A percentile compares a stretch with the other conserved stretches of the same genome.
phyloP scores from a whole-genome alignment of 1,140 invertebrate genomes.

The Heliconius melpomene region DNA sequence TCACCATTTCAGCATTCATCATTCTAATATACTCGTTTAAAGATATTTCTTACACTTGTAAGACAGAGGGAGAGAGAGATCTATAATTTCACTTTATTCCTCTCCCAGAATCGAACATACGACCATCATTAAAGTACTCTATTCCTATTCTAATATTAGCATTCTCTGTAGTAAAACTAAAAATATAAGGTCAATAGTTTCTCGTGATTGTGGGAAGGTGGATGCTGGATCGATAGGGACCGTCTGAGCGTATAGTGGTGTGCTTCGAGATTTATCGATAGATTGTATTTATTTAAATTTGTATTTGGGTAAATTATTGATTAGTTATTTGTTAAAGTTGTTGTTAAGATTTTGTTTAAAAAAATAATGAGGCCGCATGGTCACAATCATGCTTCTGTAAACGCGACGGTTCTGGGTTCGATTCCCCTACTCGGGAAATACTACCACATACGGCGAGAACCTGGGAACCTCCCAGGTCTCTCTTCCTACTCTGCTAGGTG shows the following conservation, averaged over 20 bases:
- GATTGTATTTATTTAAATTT: too few species aligned
- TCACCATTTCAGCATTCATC: too few species aligned
- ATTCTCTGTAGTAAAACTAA: conserved; percentile 16
- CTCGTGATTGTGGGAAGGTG: conserved; percentile 51
- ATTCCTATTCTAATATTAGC: neutral
- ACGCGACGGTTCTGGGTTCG: neutral
- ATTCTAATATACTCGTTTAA: too few species aligned
- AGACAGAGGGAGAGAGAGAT: too few species aligned
- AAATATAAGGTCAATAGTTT: conserved; percentile 59
- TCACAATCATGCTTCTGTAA: neutral
- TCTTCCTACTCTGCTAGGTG: too few species aligned
- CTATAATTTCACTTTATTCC: neutral
- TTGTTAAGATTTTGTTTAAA: neutral
- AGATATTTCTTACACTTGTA: too few species aligned
- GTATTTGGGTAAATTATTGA: neutral
- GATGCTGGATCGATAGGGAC: conserved; percentile 68
- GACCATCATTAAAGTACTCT: neutral
- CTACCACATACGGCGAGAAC: too few species aligned
- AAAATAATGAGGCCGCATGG: neutral
- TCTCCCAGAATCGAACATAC: conserved; percentile 1
- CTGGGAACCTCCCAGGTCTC: too few species aligned
- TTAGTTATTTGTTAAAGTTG: neutral
- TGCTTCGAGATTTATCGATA: neutral
- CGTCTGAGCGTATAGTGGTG: conserved; percentile 64
- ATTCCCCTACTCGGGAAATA: neutral